phyloP scores from a whole-genome alignment of 2,888 invertebrate genomes.

The Eupeodes latifasciatus region DNA sequence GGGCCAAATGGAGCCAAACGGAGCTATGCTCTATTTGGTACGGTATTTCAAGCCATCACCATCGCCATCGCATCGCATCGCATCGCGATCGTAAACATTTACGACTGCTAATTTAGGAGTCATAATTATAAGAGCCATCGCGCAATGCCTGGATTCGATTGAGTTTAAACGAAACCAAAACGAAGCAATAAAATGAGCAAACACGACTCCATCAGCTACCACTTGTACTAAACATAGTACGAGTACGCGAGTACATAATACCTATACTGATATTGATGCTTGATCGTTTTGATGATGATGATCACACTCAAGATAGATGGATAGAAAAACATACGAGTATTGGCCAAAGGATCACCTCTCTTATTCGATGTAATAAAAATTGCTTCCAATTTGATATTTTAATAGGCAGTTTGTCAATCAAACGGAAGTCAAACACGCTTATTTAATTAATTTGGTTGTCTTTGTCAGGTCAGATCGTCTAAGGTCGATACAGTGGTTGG shows the following conservation, averaged over 20 bases:
- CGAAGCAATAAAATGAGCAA: slow-evolving; percentile 53
- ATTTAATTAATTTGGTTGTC: slow-evolving; percentile 27
- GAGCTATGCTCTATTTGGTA: slow-evolving; percentile 67
- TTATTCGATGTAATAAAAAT: slow-evolving; percentile 26
- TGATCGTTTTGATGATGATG: slow-evolving; percentile 44
- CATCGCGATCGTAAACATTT: slow-evolving; percentile 66
- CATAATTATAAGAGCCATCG: slow-evolving; percentile 65
- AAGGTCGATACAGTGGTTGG: neutral
- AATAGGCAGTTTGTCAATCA: slow-evolving; percentile 69
- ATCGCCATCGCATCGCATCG: no score
- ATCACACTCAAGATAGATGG: slow-evolving; percentile 30
- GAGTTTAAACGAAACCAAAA: slow-evolving; percentile 16
- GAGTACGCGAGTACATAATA: no score
- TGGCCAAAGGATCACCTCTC: slow-evolving; percentile 48
- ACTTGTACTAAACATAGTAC: neutral
- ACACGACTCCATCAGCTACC: slow-evolving; percentile 37
- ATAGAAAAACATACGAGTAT: slow-evolving; percentile 22
- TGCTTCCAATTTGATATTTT: slow-evolving; percentile 42
- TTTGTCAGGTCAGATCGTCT: neutral
- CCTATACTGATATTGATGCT: slow-evolving; percentile 3
- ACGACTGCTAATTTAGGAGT: slow-evolving; percentile 75
- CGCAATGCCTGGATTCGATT: slow-evolving; percentile 55
- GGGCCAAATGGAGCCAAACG: neutral
- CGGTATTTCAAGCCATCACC: slow-evolving; percentile 56
- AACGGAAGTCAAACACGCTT: slow-evolving; percentile 60